Percentiles rank a stretch among this genome's conserved stretches.
Conservation (phyloP, 2,888 invertebrate genomes). For the Hyles lineata region DNA sequence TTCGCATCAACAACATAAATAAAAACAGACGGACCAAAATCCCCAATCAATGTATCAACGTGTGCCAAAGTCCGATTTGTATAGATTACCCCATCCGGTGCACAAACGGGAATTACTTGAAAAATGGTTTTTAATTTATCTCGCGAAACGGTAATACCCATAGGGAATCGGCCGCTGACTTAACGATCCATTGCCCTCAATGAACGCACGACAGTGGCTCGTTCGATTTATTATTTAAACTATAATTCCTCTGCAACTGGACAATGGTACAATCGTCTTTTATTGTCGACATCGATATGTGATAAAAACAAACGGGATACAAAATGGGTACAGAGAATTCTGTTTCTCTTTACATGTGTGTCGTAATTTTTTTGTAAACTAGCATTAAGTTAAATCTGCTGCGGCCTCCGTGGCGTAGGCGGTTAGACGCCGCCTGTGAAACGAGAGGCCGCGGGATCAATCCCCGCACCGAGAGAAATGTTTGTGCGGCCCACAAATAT, state of each 20-base stretch:
- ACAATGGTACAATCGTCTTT: not conserved
- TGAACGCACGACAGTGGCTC: conserved; percentile 1
- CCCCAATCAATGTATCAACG: conserved; percentile 56
- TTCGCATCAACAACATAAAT: conserved; percentile 49
- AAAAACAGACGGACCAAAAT: conserved; percentile 43
- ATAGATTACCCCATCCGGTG: conserved; percentile 56
- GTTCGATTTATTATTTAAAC: conserved; percentile 17
- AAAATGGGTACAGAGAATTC: not conserved
- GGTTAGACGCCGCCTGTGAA: too few species aligned
- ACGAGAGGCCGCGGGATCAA: too few species aligned
- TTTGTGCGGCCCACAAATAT: too few species aligned
- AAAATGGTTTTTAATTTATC: conserved; percentile 71
- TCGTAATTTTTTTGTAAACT: too few species aligned
- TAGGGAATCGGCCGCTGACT: conserved; percentile 22
- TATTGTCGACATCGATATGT: not conserved
- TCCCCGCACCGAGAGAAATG: too few species aligned
- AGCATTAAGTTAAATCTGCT: too few species aligned
- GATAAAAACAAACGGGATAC: not conserved
- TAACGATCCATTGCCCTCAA: conserved; percentile 26
- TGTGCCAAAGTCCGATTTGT: conserved; percentile 58
- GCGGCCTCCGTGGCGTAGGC: too few species aligned
- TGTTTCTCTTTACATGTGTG: not conserved
- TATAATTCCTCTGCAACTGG: not conserved
- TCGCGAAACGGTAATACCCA: conserved; percentile 28
- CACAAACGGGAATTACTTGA: conserved; percentile 61